A percentile compares a stretch with the other conserved stretches of the same genome.
These are phyloP conservation scores for Vanessa tameamea DNA, from an alignment of 1,140 invertebrate species.

Conservation along the genomic window DNA sequence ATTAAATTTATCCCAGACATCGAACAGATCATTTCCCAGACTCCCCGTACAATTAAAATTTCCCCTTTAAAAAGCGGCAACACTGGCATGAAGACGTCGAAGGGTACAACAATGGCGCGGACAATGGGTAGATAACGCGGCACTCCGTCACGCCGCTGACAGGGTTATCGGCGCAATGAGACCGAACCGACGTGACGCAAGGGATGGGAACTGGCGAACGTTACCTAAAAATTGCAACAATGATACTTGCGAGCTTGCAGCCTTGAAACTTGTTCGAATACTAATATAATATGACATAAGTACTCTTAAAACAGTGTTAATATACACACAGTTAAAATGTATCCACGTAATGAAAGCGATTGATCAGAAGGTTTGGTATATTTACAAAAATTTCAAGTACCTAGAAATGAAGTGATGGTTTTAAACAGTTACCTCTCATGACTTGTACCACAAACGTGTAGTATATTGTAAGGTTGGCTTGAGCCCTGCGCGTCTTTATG, in stretches of 20 bases:
- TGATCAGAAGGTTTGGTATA: no score
- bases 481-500: conserved; percentile 60
- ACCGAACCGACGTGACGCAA: conserved; percentile 37
- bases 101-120: conserved; percentile 48
- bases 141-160: conserved; percentile 70
- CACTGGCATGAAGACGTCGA: conserved; percentile 64
- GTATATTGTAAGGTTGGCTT: conserved; percentile 59
- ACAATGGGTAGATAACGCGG: conserved; percentile 69
- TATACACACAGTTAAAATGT: no score
- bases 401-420: no score
- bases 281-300: no score
- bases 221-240: neutral
- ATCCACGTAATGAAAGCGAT: neutral
- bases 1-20: conserved; percentile 4
- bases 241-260: neutral
- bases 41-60: conserved; percentile 37
- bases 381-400: no score
- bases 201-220: conserved; percentile 5
- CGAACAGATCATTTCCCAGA: conserved; percentile 13
- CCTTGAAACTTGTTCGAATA: no score
- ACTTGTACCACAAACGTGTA: conserved; percentile 37
- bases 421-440: conserved; percentile 6
- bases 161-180: conserved; percentile 66
- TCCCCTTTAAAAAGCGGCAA: conserved; percentile 38
- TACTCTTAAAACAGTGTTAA: no score